These are phyloP conservation scores for Holothuria leucospilota DNA, from an alignment of 53 echinoderm and acorn worm genomes.

Conservation along the genomic window DNA sequence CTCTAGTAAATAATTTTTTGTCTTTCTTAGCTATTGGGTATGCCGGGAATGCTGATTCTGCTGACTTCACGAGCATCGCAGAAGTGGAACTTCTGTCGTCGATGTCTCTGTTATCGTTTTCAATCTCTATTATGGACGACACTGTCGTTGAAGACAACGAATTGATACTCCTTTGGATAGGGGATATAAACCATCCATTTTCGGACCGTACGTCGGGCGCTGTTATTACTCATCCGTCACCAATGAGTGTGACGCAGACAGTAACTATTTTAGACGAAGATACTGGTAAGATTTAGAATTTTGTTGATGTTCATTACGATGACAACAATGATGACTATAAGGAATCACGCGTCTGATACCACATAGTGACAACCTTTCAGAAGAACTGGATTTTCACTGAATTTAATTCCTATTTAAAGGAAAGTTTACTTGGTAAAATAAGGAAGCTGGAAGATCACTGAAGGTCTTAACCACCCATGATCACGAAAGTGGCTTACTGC, in stretches of 20 bases:
- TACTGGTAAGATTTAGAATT: neutral
- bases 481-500: no score
- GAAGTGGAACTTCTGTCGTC: neutral
- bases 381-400: no score
- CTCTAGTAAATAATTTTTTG: no score
- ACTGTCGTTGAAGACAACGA: slow-evolving; percentile 1
- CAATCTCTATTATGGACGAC: neutral
- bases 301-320: no score
- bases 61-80: no score
- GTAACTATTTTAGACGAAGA: neutral
- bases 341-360: no score
- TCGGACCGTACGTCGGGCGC: neutral
- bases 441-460: no score
- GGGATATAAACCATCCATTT: neutral
- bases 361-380: no score
- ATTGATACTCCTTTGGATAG: neutral
- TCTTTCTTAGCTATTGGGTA: neutral
- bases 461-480: no score
- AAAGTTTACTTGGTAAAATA: no score
- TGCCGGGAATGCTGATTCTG: neutral
- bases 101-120: neutral
- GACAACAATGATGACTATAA: no score
- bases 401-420: no score
- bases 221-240: neutral
- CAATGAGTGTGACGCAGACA: slow-evolving; percentile 5